phyloP scores from a whole-genome alignment of 2,113 vertebrate genomes.

The Apodemus sylvaticus region DNA sequence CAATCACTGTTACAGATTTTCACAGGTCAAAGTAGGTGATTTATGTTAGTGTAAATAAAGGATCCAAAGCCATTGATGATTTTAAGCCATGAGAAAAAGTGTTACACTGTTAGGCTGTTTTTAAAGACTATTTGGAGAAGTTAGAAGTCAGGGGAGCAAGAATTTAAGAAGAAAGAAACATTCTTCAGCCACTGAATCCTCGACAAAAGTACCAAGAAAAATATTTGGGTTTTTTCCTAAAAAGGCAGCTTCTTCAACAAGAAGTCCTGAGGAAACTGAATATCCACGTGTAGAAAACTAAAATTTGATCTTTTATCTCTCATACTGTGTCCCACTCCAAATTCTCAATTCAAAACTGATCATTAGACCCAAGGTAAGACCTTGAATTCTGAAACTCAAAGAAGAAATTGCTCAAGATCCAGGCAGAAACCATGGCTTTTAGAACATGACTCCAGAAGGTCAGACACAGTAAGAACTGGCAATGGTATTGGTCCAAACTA shows the following conservation, averaged over 20 bases:
- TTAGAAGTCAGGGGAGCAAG: not conserved
- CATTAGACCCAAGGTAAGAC: not conserved
- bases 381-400: not conserved
- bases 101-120: not conserved
- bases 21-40: not conserved
- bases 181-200: not conserved
- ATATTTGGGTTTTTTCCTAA: no score
- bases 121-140: not conserved
- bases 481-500: not conserved
- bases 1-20: not conserved
- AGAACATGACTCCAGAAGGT: not conserved
- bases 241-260: not conserved
- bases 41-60: not conserved
- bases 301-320: not conserved
- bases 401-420: not conserved
- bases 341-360: not conserved
- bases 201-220: not conserved
- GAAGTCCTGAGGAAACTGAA: not conserved
- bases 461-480: not conserved
- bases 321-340: not conserved
- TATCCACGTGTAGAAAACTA: not conserved
- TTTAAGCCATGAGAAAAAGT: not conserved
- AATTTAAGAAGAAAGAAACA: not conserved
- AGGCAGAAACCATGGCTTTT: not conserved
- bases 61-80: not conserved